phyloP scores from a whole-genome alignment of 2,113 vertebrate genomes.

The Gymnogyps californianus region DNA sequence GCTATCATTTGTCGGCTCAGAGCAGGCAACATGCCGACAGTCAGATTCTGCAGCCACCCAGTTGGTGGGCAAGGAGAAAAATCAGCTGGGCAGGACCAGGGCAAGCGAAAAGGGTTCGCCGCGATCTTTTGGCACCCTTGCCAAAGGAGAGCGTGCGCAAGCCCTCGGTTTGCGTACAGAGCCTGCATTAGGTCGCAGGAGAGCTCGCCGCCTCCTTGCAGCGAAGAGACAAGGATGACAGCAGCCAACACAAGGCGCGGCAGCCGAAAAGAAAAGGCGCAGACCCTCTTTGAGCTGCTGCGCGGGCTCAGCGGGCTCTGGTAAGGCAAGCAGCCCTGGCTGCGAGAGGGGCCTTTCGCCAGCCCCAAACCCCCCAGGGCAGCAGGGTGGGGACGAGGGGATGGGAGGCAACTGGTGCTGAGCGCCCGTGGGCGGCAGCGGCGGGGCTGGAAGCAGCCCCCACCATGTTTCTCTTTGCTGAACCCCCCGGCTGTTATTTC shows the following conservation, averaged over 20 bases:
- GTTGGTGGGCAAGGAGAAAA: not conserved
- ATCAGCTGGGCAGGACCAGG: not conserved
- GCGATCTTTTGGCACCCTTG: accelerated
- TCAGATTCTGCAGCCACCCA: not conserved
- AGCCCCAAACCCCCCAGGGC: not conserved
- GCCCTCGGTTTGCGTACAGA: accelerated
- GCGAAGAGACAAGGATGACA: accelerated
- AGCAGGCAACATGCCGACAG: not conserved
- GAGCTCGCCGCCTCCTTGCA: not conserved
- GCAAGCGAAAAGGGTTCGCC: accelerated
- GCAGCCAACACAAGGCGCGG: not conserved
- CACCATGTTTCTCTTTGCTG: accelerated
- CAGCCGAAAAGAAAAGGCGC: not conserved
- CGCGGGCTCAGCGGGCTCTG: accelerated
- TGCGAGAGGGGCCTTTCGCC: not conserved
- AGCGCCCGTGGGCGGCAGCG: accelerated
- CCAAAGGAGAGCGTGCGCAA: accelerated
- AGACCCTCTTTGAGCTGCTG: not conserved
- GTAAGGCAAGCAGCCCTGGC: not conserved
- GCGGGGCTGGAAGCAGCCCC: not conserved
- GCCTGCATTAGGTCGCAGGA: accelerated
- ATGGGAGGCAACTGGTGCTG: not conserved
- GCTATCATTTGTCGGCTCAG: not conserved
- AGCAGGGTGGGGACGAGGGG: accelerated
- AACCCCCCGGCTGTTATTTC: not conserved